phyloP scores from a whole-genome alignment of 2,888 invertebrate species.

The Metacarcinus magister region DNA sequence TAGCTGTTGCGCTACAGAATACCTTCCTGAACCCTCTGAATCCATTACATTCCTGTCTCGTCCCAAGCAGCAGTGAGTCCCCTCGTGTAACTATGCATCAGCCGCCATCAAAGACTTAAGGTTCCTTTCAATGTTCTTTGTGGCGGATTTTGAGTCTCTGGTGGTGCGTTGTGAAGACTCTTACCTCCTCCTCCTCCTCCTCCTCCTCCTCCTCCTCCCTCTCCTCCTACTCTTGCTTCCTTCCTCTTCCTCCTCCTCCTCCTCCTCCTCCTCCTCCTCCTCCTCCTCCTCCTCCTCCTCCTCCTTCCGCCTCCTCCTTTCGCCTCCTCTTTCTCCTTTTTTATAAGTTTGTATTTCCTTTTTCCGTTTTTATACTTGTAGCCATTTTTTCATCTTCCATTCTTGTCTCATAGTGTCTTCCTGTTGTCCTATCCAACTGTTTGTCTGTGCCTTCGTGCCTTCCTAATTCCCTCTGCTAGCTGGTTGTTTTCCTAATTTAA shows the following conservation, averaged over 20 bases:
- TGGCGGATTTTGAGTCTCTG: neutral
- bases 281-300: neutral
- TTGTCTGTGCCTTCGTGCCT: neutral
- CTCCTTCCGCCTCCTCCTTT: neutral
- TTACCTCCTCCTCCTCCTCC: neutral
- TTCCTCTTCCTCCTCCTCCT: neutral
- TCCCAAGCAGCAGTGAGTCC: neutral
- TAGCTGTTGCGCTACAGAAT: neutral
- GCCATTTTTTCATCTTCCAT: neutral
- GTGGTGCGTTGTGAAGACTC: neutral
- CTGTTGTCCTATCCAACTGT: neutral
- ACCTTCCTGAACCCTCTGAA: neutral
- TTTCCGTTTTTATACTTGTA: neutral
- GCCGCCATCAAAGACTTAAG: neutral
- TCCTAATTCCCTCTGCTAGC: neutral
- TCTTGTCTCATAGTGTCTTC: neutral
- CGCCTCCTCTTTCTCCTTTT: neutral
- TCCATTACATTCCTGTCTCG: neutral
- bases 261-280: neutral
- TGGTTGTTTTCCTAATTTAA: neutral
- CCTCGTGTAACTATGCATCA: neutral
- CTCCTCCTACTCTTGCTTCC: no score
- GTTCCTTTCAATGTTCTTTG: neutral
- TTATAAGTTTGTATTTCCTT: neutral
- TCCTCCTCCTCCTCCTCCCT: neutral